Percentiles rank a stretch among this genome's conserved stretches.
Evolutionary conservation across 2,888 invertebrate species (phyloP).

Genomic region (Leistus spinibarbis): DNA sequence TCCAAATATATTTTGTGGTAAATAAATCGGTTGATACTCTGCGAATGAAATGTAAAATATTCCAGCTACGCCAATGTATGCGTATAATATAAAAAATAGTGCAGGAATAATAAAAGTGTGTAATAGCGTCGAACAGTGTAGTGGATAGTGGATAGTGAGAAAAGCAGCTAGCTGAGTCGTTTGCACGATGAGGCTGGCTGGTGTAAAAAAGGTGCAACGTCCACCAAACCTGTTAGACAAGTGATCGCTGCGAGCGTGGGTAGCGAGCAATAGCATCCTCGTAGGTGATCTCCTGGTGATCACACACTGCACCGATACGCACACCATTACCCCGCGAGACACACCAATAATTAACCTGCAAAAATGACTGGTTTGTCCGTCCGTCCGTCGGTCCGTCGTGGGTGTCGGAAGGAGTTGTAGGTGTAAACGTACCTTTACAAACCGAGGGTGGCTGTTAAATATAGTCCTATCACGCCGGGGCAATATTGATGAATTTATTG

Average conservation of each 20-base stretch:
- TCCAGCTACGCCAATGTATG: background rate
- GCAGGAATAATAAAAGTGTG: background rate
- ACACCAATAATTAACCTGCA: constrained; percentile 12
- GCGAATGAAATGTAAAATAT: background rate
- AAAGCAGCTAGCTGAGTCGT: background rate
- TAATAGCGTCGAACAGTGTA: constrained; percentile 24
- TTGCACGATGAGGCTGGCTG: constrained; percentile 13
- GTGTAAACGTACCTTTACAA: background rate
- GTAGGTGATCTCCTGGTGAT: background rate
- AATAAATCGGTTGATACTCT: too few relatives aligned
- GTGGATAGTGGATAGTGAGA: constrained; percentile 1
- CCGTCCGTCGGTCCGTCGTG: background rate
- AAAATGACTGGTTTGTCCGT: background rate
- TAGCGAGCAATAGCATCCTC: constrained; percentile 12
- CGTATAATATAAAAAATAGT: background rate
- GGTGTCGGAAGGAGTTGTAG: constrained; percentile 7
- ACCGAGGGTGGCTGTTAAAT: constrained; percentile 17
- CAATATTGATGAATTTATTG: constrained; percentile 32
- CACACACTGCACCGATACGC: background rate
- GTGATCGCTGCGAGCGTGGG: constrained; percentile 54
- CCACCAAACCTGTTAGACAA: constrained; percentile 59
- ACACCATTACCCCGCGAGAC: background rate
- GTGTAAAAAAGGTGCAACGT: constrained; percentile 58
- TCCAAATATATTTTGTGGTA: too few relatives aligned
- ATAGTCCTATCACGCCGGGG: constrained; percentile 13